These are phyloP conservation scores for Rhogogaster chlorosoma DNA, from an alignment of 2,888 invertebrate genomes.

Conservation along the genomic window DNA sequence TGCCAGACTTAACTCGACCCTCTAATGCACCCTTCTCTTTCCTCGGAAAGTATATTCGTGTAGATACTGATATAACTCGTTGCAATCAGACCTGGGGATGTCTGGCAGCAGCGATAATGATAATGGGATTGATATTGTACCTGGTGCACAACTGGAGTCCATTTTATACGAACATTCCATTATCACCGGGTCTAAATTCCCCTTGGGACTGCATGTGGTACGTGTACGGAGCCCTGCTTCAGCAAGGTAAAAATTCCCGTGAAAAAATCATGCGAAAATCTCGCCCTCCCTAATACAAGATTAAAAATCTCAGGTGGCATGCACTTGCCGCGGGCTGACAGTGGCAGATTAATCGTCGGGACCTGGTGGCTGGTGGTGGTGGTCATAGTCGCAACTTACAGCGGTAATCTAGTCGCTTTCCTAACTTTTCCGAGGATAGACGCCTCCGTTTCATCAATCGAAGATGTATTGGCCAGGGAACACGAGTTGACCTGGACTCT, in stretches of 20 bases:
- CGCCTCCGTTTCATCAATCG: constrained; percentile 84
- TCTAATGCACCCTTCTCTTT: neutral
- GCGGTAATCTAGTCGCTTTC: constrained; percentile 95
- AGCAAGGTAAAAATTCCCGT: constrained; percentile 85
- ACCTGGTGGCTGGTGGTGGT: constrained; percentile 96
- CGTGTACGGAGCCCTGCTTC: constrained; percentile 93
- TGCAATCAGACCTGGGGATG: constrained; percentile 89
- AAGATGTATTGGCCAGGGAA: constrained; percentile 82
- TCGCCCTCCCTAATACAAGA: neutral
- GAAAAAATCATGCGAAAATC: neutral
- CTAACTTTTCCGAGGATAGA: constrained; percentile 94
- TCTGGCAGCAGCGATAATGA: constrained; percentile 85
- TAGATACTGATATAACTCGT: neutral
- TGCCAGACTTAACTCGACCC: too few relatives aligned
- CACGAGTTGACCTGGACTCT: constrained; percentile 88
- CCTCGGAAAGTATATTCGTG: neutral
- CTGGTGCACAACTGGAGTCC: constrained; percentile 87
- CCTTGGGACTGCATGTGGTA: constrained; percentile 90
- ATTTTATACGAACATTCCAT: constrained; percentile 61
- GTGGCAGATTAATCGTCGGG: constrained; percentile 91
- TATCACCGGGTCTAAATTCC: constrained; percentile 65
- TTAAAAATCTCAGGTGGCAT: constrained; percentile 85
- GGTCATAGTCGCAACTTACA: constrained; percentile 94
- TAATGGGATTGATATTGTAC: constrained; percentile 90
- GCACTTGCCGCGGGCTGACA: constrained; percentile 91